These are phyloP conservation scores for Baccha elongata DNA, from an alignment of 2,888 invertebrate genomes.

Conservation along the genomic window DNA sequence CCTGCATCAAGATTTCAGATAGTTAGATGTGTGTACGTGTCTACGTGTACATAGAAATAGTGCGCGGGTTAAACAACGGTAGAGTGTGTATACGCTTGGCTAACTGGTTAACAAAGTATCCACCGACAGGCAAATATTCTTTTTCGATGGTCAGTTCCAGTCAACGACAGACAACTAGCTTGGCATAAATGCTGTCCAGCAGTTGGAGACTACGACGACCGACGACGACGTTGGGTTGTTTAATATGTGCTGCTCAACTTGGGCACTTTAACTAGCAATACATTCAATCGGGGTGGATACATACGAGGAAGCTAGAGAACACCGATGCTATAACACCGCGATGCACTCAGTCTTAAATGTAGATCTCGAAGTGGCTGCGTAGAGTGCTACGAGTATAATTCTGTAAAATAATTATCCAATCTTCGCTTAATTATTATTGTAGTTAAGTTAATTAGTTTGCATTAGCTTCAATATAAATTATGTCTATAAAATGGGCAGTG, in stretches of 20 bases:
- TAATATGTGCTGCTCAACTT: constrained; percentile 17
- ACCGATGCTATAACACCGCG: constrained; percentile 22
- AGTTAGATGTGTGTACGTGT: constrained; percentile 36
- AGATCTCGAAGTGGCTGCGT: constrained; percentile 44
- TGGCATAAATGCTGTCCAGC: constrained; percentile 14
- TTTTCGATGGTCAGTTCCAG: constrained; percentile 68
- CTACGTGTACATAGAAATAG: constrained; percentile 12
- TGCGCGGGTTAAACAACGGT: constrained; percentile 32
- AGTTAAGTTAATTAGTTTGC: constrained; percentile 72
- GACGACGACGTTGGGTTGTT: not conserved
- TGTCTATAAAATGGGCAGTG: constrained; percentile 43
- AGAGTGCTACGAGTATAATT: constrained; percentile 62
- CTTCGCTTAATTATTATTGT: constrained; percentile 70
- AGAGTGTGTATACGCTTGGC: constrained; percentile 44
- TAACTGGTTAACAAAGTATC: constrained; percentile 60
- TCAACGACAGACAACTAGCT: constrained; percentile 49
- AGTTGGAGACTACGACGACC: not conserved
- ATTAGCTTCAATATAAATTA: constrained; percentile 71
- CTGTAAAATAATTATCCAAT: constrained; percentile 70
- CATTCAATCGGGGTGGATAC: constrained; percentile 30
- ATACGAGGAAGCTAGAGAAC: constrained; percentile 44
- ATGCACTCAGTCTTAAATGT: constrained; percentile 18
- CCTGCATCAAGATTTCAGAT: constrained; percentile 54
- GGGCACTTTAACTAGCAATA: not conserved
- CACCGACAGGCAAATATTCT: constrained; percentile 62